phyloP scores from a whole-genome alignment of 2,888 invertebrate genomes.

The Byasa hedistus region DNA sequence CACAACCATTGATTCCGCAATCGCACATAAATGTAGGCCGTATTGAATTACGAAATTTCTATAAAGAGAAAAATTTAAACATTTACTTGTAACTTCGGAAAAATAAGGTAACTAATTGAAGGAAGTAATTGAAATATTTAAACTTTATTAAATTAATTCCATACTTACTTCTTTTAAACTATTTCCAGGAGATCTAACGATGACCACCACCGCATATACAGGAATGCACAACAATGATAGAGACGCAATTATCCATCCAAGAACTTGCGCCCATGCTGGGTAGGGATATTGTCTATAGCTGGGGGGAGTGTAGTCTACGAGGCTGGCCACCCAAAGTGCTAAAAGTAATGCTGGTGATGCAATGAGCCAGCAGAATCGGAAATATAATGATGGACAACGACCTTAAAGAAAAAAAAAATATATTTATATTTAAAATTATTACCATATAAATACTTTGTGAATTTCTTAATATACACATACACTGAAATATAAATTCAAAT shows the following conservation, averaged over 20 bases:
- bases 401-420: constrained; percentile 49
- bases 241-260: constrained; percentile 93
- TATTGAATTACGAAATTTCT: constrained; percentile 89
- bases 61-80: constrained; percentile 48
- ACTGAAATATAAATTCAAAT: too few species aligned
- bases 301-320: constrained; percentile 92
- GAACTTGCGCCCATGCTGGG: constrained; percentile 90
- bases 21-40: constrained; percentile 87
- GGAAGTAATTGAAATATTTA: too few species aligned
- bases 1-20: constrained; percentile 89
- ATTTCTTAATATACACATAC: too few species aligned
- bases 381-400: constrained; percentile 87
- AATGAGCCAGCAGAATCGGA: constrained; percentile 91
- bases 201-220: constrained; percentile 86
- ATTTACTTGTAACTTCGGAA: background rate
- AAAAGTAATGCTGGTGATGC: constrained; percentile 89
- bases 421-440: too few species aligned
- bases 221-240: constrained; percentile 92
- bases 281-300: constrained; percentile 91
- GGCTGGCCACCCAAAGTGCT: constrained; percentile 92
- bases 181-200: constrained; percentile 85
- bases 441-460: too few species aligned
- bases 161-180: constrained; percentile 84
- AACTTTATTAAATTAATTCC: too few species aligned
- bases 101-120: too few species aligned